Evolutionary conservation across 2,888 invertebrate genomes (phyloP), one percentile per base, ranked within the genome.

Genomic region (Mactromeris polynyma): DNA sequence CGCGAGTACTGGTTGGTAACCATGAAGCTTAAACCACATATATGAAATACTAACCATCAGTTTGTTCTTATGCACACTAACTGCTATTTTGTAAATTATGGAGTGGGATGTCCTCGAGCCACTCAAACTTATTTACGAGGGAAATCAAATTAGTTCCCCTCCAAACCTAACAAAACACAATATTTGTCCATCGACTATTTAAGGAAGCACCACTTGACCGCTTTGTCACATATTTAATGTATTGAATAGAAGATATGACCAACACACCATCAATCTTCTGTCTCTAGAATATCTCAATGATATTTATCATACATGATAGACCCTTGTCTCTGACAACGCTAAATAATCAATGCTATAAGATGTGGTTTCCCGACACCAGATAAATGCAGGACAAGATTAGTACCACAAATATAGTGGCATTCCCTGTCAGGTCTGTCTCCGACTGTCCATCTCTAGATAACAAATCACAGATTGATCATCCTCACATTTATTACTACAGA

Each of bases 391-490:
- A 64, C 58, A 26, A 64, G 58, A 64, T 64, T 64, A 64, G 58
- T 64, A 3, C n/a, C 26, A 64, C 58, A 26, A 7, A 64, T 64
- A 64, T 9, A 64, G 58, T n/a, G 58, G 26, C 58, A 64, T 64
- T 26, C 26, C 9, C 26, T 64, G 58, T 64, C 58, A 64, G 26
- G 9, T 64, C 58, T 26, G 26, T 64, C 9, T 26, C 26, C 1
- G 26, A 26, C 1, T 64, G 58, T 64, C 58, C 26, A 64, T 64
- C 58, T 26, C 58, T 9, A 26, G 58, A 64, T 64, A 6, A 64
- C n/a, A 26, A 64, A 64, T 64, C 58, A 64, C 26, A 26, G 58
- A 64, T 64, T 64, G 58, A 64, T 64, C 26, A 64, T 64, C 58
- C 26, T 26, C 26, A 64, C 26, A 64, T 64, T 26, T 51, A 17